A percentile compares a stretch with the other conserved stretches of the same genome.
Evolutionary conservation across 2,888 invertebrate genomes (phyloP).

Genomic region (Crocallis elinguaria): DNA sequence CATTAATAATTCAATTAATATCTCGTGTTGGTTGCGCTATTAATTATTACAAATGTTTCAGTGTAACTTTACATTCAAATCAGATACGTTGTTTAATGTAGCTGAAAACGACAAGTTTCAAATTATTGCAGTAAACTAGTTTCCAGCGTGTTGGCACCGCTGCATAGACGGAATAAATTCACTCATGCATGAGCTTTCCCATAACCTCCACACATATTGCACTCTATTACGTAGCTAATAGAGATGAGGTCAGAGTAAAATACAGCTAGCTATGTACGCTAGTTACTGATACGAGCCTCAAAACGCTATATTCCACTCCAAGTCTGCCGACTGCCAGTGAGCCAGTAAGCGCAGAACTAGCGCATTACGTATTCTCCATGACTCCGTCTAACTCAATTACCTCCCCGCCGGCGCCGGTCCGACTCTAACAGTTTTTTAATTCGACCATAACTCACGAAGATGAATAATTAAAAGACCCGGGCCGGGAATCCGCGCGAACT

Average conservation of each 20-base stretch:
- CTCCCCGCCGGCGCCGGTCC: conserved; percentile 76
- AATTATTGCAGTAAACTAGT: conserved; percentile 68
- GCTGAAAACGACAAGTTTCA: conserved; percentile 71
- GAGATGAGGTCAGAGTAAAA: neutral
- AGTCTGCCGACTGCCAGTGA: neutral
- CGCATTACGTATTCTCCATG: conserved; percentile 79
- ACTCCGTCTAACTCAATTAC: conserved; percentile 81
- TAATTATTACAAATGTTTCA: conserved; percentile 46
- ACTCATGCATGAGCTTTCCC: conserved; percentile 37
- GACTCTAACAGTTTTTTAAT: conserved; percentile 86
- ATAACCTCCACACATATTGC: neutral
- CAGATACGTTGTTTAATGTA: conserved; percentile 65
- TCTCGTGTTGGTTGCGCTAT: conserved; percentile 14
- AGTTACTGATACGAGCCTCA: conserved; percentile 2
- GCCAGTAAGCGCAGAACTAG: conserved; percentile 15
- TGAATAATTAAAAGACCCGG: conserved; percentile 84
- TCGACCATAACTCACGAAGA: conserved; percentile 84
- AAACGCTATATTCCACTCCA: neutral
- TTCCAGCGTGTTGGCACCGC: conserved; percentile 57
- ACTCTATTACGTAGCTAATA: neutral
- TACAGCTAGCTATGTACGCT: neutral
- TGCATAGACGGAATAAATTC: conserved; percentile 52
- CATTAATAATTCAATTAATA: conserved; percentile 8
- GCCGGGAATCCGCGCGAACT: conserved; percentile 71
- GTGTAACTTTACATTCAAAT: conserved; percentile 53